These are phyloP conservation scores for Sisyra terminalis DNA, from an alignment of 2,888 invertebrate species.

Conservation along the genomic window DNA sequence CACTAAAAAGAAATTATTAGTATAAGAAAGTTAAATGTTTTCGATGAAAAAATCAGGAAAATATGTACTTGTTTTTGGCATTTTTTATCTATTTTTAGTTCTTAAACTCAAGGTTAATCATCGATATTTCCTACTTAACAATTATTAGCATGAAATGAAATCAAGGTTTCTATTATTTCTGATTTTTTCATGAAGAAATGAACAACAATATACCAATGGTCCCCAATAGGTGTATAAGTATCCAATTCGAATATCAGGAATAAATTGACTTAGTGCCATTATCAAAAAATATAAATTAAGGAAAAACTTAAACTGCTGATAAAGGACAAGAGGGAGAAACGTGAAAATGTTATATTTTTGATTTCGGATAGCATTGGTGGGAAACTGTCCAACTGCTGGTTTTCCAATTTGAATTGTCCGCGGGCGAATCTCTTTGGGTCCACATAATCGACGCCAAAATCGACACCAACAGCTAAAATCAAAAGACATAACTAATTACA, in stretches of 20 bases:
- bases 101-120: too few species aligned
- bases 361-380: constrained; percentile 92
- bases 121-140: not conserved
- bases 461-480: constrained; percentile 57
- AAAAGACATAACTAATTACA: constrained; percentile 9
- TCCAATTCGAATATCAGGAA: constrained; percentile 90
- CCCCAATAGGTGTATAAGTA: constrained; percentile 99
- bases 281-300: constrained; percentile 94
- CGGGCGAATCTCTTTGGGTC: constrained; percentile 56
- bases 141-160: too few species aligned
- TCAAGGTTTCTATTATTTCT: not conserved
- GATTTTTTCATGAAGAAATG: constrained; percentile 1
- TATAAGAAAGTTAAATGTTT: not conserved
- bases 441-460: constrained; percentile 54
- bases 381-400: constrained; percentile 66
- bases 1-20: constrained; percentile 31
- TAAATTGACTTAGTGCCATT: constrained; percentile 97
- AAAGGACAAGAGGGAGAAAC: constrained; percentile 82
- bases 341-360: constrained; percentile 93
- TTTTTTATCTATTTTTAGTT: too few species aligned
- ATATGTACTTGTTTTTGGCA: too few species aligned
- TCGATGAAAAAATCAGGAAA: not conserved
- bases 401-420: constrained; percentile 65
- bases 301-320: constrained; percentile 98
- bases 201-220: constrained; percentile 47